phyloP scores from a whole-genome alignment of 2,113 vertebrate species.

The Rostratula benghalensis region DNA sequence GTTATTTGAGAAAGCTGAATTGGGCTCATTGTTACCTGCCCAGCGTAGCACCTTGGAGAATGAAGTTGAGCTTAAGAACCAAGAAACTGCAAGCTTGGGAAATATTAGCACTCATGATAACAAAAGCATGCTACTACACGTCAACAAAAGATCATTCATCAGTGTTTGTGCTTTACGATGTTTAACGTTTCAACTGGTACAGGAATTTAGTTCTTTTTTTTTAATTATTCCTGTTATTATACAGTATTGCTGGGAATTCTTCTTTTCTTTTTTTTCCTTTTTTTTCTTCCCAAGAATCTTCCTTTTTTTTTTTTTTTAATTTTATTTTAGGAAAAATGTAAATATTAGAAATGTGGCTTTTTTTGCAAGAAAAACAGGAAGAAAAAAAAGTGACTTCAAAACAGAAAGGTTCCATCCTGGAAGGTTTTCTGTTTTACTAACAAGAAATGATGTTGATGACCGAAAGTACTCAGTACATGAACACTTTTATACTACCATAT shows the following conservation, averaged over 20 bases:
- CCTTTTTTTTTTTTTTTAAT: background rate
- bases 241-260: background rate
- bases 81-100: background rate
- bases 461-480: background rate
- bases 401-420: background rate
- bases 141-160: background rate
- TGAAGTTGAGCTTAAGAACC: background rate
- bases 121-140: fast-evolving
- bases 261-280: background rate
- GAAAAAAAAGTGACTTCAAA: background rate
- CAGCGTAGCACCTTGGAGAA: background rate
- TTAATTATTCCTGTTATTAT: background rate
- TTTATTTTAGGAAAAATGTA: background rate
- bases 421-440: background rate
- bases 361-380: background rate
- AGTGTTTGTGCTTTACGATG: background rate
- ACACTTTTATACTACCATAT: background rate
- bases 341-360: background rate
- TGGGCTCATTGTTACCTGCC: background rate
- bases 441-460: background rate
- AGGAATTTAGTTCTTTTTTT: background rate
- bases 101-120: background rate
- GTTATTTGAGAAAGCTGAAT: background rate
- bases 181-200: background rate
- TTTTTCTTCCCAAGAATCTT: background rate